Evolutionary conservation across 2,888 invertebrate genomes (phyloP), one percentile per base, ranked within the genome.

Genomic region (Aleiodes alternator): DNA sequence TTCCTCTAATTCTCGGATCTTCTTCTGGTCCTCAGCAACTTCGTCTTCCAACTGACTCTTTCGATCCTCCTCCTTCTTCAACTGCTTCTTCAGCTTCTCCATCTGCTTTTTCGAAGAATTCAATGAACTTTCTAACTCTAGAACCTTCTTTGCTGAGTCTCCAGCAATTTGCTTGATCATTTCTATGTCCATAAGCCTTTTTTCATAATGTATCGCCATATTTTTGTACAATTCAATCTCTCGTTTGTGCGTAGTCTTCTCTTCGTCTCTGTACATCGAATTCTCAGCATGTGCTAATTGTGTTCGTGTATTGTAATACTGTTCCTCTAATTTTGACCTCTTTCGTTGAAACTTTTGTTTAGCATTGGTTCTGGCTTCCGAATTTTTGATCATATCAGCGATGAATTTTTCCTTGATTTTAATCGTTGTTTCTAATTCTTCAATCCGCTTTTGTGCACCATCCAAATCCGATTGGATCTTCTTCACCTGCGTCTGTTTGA

Each of bases 101-200:
- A 95, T 92, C 86, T 95, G 94, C 84, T 94, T 94, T 84, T 94
- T 94, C 0, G 95, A 95, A 7, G 93, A 92, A 84, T 94, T 93
- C 3, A 96, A 89, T 81, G 94, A 95, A 77, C 92, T 93, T 86
- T 95, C 94, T 79, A 95, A 91, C 84, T 95, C 94, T 82, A 93
- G 91, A 8, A 95, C 92, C 85, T 94, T 95, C 84, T 93, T 92
- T 0, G 91, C 88, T 75, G 92, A 92, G 81, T 94, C 93, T 59
- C 92, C 92, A 0, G 93, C 92, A 50, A 93, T 92, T 80, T 92
- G 89, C 81, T 90, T 91, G 76, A 91, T 90, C 82, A 91, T 90
- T 72, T 90, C 91, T 12, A 92, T 89, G 82, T 92, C 92, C 77
- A 90, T 90, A 6, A 92, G 82, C 29, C 91, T 88, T 78, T 91